Percentiles rank a stretch among this genome's conserved stretches.
phyloP scores from a whole-genome alignment of 2,888 invertebrate species.

The Stenichneumon culpator region DNA sequence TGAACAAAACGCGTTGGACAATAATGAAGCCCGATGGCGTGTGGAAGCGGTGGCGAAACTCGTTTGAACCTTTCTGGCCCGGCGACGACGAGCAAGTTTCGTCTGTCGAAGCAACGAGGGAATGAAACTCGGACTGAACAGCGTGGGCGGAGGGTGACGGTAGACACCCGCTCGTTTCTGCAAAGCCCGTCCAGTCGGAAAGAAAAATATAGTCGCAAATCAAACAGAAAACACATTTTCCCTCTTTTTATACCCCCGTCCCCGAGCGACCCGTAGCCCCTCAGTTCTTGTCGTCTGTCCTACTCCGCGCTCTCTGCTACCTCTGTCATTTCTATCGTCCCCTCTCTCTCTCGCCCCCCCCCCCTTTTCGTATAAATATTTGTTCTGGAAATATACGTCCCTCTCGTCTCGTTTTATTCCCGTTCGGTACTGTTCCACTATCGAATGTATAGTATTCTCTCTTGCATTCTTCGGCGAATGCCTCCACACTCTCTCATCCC shows the following conservation, averaged over 20 bases:
- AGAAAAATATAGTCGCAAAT: constrained; percentile 81
- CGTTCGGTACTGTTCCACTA: constrained; percentile 58
- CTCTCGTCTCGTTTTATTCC: constrained; percentile 61
- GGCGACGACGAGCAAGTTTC: constrained; percentile 58
- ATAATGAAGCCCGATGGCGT: constrained; percentile 13
- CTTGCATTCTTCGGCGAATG: constrained; percentile 43
- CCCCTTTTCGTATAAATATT: constrained; percentile 79
- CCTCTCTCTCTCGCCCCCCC: constrained; percentile 38
- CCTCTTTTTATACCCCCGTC: constrained; percentile 73
- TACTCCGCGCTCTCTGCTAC: neutral
- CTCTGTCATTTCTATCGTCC: neutral
- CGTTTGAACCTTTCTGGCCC: constrained; percentile 57
- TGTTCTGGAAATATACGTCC: constrained; percentile 81
- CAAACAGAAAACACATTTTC: constrained; percentile 81
- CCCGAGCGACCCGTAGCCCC: constrained; percentile 36
- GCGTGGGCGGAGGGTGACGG: constrained; percentile 14
- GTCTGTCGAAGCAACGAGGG: constrained; percentile 21
- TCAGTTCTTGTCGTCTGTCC: constrained; percentile 41
- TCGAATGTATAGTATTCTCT: constrained; percentile 39
- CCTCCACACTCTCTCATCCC: neutral
- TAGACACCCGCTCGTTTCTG: constrained; percentile 62
- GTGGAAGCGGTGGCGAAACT: constrained; percentile 49
- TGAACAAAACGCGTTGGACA: constrained; percentile 45
- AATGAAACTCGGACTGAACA: constrained; percentile 9
- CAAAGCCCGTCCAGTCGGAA: constrained; percentile 72